Conservation (phyloP, 2,113 vertebrate species). For the Struthidea cinerea region DNA sequence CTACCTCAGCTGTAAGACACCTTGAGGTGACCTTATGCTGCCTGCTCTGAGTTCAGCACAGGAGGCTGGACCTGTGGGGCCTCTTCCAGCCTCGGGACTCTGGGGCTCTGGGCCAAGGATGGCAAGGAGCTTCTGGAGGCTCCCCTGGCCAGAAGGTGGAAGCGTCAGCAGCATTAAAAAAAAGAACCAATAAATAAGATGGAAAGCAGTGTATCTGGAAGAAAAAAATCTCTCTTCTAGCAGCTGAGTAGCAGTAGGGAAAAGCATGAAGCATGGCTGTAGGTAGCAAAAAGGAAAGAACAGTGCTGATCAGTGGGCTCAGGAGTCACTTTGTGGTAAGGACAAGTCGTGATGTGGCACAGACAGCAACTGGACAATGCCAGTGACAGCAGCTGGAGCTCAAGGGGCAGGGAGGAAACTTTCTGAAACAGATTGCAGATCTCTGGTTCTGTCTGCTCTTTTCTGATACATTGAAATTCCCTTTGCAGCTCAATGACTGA, state of each 20-base stretch:
- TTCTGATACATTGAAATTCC: not conserved
- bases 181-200: not conserved
- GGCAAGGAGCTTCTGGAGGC: not conserved
- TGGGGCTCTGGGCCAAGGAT: not conserved
- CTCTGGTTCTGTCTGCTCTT: not conserved
- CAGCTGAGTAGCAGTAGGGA: not conserved
- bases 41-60: not conserved
- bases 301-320: not conserved
- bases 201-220: not conserved
- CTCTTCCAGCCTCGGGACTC: not conserved
- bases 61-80: not conserved
- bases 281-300: not conserved
- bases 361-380: not conserved
- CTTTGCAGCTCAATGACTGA: not conserved
- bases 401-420: not conserved
- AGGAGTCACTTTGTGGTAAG: not conserved
- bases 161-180: not conserved
- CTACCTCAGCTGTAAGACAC: not conserved
- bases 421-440: not conserved
- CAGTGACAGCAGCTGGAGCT: not conserved
- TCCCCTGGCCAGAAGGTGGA: not conserved
- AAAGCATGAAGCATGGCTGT: not conserved
- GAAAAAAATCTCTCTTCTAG: not conserved
- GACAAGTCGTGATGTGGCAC: not conserved
- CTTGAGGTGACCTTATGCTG: not conserved